These are phyloP conservation scores for Vireo griseus DNA, from an alignment of 2,797 vertebrate genomes.

Conservation along the genomic window DNA sequence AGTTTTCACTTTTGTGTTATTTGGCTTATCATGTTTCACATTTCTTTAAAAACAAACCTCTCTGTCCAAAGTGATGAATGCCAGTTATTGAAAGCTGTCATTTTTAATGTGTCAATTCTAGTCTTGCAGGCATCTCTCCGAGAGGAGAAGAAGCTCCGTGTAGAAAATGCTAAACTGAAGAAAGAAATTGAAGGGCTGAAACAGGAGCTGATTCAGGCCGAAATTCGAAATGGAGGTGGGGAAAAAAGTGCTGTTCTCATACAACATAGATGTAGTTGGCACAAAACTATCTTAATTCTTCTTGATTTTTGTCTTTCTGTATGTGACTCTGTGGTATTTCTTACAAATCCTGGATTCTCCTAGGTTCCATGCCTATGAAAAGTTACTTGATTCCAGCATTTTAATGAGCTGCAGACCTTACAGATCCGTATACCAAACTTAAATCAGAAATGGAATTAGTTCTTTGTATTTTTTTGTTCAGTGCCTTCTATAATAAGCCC, in stretches of 20 bases:
- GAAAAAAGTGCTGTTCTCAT: neutral
- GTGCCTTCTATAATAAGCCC: neutral
- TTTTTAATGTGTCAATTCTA: constrained; percentile 49
- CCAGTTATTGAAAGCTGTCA: neutral
- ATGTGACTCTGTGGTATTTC: neutral
- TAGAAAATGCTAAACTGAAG: constrained; percentile 94
- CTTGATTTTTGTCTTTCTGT: neutral
- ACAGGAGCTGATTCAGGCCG: constrained; percentile 88
- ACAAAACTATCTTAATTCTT: neutral
- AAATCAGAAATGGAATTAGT: neutral
- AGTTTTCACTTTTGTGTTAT: neutral
- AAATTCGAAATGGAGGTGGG: constrained; percentile 88
- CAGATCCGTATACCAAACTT: neutral
- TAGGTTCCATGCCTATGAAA: neutral
- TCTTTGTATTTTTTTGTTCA: neutral
- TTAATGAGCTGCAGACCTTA: neutral
- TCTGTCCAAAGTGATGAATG: neutral
- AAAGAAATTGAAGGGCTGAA: constrained; percentile 93
- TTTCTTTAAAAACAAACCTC: neutral
- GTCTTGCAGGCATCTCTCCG: constrained; percentile 88
- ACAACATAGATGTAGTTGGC: neutral
- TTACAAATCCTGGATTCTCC: neutral
- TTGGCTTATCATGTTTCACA: neutral
- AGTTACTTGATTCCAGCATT: neutral
- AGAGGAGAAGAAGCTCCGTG: constrained; percentile 96